phyloP scores from a whole-genome alignment of 2,113 vertebrate species.

The Gadus chalcogrammus region DNA sequence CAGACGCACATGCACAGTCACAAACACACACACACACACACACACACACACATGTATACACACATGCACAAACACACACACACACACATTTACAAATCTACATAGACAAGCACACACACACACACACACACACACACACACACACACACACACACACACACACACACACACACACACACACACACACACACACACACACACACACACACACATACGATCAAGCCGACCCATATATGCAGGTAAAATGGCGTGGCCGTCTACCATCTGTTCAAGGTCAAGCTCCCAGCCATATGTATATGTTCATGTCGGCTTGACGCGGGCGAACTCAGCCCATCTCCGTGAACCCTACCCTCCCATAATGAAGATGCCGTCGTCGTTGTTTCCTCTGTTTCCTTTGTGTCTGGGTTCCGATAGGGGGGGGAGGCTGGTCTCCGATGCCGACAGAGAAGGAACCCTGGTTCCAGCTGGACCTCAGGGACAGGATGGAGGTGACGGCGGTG shows the following conservation, averaged over 20 bases:
- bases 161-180: constrained; percentile 6
- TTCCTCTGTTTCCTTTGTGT: background rate
- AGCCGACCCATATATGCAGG: background rate
- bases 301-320: background rate
- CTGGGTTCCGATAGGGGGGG: constrained; percentile 70
- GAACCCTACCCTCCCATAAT: background rate
- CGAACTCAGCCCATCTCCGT: background rate
- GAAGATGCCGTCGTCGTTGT: background rate
- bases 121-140: background rate
- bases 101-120: too few relatives aligned
- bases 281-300: background rate
- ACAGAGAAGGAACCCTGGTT: constrained; percentile 87
- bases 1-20: too few relatives aligned
- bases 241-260: background rate
- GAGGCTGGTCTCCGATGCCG: constrained; percentile 89
- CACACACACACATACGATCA: background rate
- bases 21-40: too few relatives aligned
- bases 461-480: constrained; percentile 90
- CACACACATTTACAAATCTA: too few relatives aligned
- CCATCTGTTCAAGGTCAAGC: background rate
- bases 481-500: constrained; percentile 86
- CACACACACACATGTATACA: too few relatives aligned
- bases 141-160: constrained; percentile 6
- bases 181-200: constrained; percentile 6
- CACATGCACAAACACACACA: too few relatives aligned